These are phyloP conservation scores for Etheostoma perlongum DNA, from an alignment of 2,797 vertebrate genomes.

Conservation along the genomic window DNA sequence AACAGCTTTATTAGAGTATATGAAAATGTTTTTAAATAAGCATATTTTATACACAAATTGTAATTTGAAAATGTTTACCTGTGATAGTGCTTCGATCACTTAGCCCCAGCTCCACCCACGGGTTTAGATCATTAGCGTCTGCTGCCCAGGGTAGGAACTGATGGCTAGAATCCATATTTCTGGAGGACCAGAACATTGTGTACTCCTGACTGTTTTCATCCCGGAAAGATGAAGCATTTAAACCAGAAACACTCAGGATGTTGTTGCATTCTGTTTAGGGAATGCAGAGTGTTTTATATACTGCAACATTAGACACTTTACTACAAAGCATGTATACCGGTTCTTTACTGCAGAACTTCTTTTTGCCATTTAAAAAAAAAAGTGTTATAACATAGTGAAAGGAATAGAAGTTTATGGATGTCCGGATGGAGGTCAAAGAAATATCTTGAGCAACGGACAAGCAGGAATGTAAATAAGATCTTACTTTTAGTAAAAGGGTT, in stretches of 20 bases:
- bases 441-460: background rate
- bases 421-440: background rate
- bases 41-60: background rate
- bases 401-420: background rate
- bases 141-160: conserved; percentile 79
- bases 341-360: background rate
- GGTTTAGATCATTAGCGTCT: conserved; percentile 11
- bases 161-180: conserved; percentile 53
- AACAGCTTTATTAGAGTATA: background rate
- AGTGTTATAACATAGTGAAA: background rate
- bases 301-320: background rate
- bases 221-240: conserved; percentile 86
- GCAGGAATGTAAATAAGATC: conserved; percentile 7
- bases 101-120: conserved; percentile 89
- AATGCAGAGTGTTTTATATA: conserved; percentile 3
- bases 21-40: background rate
- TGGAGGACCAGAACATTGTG: conserved; percentile 65
- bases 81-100: conserved; percentile 85
- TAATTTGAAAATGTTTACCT: conserved; percentile 70
- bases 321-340: background rate
- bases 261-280: conserved; percentile 82
- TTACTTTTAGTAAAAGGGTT: background rate
- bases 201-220: conserved; percentile 70
- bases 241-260: conserved; percentile 72
- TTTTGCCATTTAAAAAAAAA: background rate